phyloP scores from a whole-genome alignment of 2,113 vertebrate species.

The Bufo bufo region DNA sequence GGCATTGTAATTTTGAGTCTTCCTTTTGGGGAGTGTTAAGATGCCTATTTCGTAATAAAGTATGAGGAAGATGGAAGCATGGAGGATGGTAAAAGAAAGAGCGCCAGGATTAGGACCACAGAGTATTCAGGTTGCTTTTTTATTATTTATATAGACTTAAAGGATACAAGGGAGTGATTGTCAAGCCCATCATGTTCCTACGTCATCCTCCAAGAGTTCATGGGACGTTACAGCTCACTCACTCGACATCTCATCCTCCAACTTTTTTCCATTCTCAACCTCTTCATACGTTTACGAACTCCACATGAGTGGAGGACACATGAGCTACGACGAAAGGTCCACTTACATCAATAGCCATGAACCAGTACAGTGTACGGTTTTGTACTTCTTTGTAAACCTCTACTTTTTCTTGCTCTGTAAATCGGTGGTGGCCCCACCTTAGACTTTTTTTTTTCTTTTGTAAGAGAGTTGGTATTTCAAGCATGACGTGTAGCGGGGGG shows the following conservation, averaged over 20 bases:
- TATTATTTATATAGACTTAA: slow-evolving; percentile 43
- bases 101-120: slow-evolving; percentile 51
- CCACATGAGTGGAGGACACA: slow-evolving; percentile 14
- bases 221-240: not conserved
- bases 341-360: slow-evolving; percentile 8
- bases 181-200: slow-evolving; percentile 11
- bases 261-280: slow-evolving; percentile 2
- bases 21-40: slow-evolving; percentile 34
- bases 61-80: slow-evolving; percentile 6
- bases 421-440: not conserved
- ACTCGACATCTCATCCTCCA: slow-evolving; percentile 5
- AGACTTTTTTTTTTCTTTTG: slow-evolving; percentile 28
- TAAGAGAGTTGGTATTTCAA: slow-evolving; percentile 29
- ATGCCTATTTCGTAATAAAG: slow-evolving; percentile 5
- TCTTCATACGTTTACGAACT: not conserved
- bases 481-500: slow-evolving; percentile 14
- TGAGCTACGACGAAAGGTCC: not conserved
- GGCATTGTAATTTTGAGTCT: slow-evolving; percentile 13
- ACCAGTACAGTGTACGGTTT: not conserved
- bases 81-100: slow-evolving; percentile 50
- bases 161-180: slow-evolving; percentile 22
- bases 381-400: not conserved
- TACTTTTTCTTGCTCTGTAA: slow-evolving; percentile 33
- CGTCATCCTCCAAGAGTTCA: slow-evolving; percentile 16
- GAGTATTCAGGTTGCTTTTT: slow-evolving; percentile 47